Conservation (phyloP, 2,797 vertebrate genomes). For the Sebastes umbrosus region DNA sequence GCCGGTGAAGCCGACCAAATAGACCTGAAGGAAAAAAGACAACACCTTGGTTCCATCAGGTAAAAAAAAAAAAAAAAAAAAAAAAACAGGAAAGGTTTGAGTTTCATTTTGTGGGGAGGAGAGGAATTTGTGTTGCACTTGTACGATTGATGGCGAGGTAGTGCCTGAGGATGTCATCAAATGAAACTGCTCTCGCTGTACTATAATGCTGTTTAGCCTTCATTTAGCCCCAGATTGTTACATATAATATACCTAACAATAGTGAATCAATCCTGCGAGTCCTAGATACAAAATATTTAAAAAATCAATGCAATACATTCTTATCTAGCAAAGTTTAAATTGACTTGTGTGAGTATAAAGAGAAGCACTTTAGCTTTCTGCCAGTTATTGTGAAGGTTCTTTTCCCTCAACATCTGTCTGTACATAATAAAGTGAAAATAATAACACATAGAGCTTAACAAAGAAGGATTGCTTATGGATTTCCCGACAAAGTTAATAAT, state of each 20-base stretch:
- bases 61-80: not conserved
- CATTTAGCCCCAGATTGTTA: not conserved
- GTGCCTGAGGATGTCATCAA: not conserved
- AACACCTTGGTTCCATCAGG: not conserved
- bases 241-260: not conserved
- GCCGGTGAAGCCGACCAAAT: conserved; percentile 1
- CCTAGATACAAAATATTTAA: not conserved
- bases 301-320: not conserved
- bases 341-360: not conserved
- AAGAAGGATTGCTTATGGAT: not conserved
- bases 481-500: not conserved
- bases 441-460: not conserved
- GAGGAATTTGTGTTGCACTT: not conserved
- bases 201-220: not conserved
- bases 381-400: not conserved
- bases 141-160: not conserved
- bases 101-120: not conserved
- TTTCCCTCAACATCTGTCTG: not conserved
- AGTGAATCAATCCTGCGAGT: not conserved
- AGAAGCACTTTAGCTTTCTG: not conserved
- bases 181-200: not conserved
- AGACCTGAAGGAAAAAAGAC: not conserved
- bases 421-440: not conserved
- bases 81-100: not conserved
- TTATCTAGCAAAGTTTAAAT: not conserved